A percentile compares a stretch with the other conserved stretches of the same genome.
Evolutionary conservation across 2,113 vertebrate species (phyloP).

Genomic region (Pomatostomus ruficeps): DNA sequence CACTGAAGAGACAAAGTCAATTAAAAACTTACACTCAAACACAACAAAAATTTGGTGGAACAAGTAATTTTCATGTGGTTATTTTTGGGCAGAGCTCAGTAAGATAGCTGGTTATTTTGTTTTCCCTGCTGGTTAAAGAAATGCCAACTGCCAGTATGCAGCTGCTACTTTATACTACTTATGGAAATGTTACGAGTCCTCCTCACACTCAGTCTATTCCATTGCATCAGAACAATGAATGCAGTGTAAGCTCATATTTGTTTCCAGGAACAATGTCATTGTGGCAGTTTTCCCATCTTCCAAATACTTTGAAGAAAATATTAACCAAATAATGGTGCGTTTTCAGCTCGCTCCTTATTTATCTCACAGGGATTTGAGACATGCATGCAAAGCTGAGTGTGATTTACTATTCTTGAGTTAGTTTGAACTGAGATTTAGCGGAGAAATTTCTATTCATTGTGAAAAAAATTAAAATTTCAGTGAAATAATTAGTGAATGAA

Average conservation of each 20-base stretch:
- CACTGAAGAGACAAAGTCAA: neutral
- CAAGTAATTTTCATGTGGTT: neutral
- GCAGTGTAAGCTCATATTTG: neutral
- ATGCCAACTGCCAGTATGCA: neutral
- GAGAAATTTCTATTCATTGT: neutral
- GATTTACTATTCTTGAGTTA: neutral
- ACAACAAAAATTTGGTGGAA: neutral
- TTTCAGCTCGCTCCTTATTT: neutral
- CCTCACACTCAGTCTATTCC: neutral
- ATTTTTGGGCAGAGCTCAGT: neutral
- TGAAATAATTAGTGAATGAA: neutral
- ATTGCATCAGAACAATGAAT: neutral
- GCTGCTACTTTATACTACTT: neutral
- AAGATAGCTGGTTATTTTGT: neutral
- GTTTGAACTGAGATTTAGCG: neutral
- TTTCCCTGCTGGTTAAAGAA: neutral
- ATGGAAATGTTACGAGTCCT: neutral
- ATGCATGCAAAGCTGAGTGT: neutral
- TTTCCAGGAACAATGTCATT: neutral
- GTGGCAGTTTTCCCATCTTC: neutral
- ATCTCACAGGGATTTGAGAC: neutral
- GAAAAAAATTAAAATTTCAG: neutral
- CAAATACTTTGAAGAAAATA: neutral
- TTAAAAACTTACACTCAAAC: neutral
- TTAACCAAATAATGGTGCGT: neutral